Conservation (phyloP, 2,888 invertebrate genomes). For the Andrena chrysosceles region DNA sequence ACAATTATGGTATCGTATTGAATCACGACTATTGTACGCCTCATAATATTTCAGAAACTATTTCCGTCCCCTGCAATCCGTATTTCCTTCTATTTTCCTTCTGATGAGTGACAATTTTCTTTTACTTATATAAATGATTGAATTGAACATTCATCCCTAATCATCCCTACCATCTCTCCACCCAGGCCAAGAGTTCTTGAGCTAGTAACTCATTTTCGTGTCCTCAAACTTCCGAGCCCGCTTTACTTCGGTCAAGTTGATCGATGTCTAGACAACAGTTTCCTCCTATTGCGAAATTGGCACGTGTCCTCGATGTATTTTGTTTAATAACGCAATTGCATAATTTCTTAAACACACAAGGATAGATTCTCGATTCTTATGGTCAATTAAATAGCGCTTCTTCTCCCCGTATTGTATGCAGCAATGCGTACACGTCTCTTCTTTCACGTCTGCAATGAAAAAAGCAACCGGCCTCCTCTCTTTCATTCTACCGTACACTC, state of each 20-base stretch:
- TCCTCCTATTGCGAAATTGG: background rate
- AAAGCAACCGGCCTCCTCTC: conserved; percentile 6
- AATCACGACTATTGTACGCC: conserved; percentile 32
- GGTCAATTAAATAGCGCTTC: background rate
- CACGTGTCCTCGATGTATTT: background rate
- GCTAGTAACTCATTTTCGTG: background rate
- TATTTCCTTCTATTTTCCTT: conserved; percentile 23
- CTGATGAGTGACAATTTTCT: background rate
- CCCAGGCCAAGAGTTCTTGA: background rate
- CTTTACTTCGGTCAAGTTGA: conserved; percentile 1
- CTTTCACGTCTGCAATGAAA: conserved; percentile 25
- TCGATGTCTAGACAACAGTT: background rate
- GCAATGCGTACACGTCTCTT: conserved; percentile 14
- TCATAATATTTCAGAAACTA: conserved; percentile 39
- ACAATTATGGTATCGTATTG: conserved; percentile 46
- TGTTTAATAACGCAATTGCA: background rate
- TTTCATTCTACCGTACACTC: conserved; percentile 18
- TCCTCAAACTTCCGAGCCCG: background rate
- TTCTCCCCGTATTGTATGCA: conserved; percentile 9
- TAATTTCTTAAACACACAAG: background rate
- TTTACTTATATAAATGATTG: background rate
- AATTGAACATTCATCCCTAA: background rate
- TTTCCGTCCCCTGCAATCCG: conserved; percentile 35
- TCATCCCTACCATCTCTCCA: too few relatives aligned
- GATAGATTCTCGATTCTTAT: too few relatives aligned